Evolutionary conservation across 2,113 vertebrate species (phyloP), one percentile per base, ranked within the genome.

Genomic region (Dicentrarchus labrax): DNA sequence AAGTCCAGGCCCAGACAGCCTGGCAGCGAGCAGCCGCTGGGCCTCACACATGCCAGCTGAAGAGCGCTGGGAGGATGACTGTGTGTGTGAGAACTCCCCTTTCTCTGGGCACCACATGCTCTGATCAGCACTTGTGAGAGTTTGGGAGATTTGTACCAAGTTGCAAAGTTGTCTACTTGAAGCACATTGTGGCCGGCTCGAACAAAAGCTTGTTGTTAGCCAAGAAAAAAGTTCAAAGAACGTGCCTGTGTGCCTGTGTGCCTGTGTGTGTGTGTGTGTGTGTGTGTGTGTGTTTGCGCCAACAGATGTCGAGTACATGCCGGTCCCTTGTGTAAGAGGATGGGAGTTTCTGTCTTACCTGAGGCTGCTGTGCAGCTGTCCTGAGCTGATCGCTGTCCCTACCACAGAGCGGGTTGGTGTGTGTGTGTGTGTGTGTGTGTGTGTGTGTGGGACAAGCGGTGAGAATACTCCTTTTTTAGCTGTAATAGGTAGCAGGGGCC

Each of bases 331-430:
- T 92, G 91, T 84, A 86, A 82, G 83, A 71, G 80, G 72, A 82
- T 86, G 84, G 75, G 85, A 90, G 92, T 78, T 75, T 89, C 77
- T 88, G 80, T 92, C 92, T 94, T 95, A 96, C 95, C 95, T 95
- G 94, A 92, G 95, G 95, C 94, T 92, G 89, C 89, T 82, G 92
- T 93, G 87, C 94, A 96, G 93, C 92, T 95, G 95, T 95, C 94
- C 94, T 86, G 90, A 90, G 91, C 88, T 82, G 78, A 93, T 89
- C 82, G 51, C 80, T 89, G 89, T 93, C 93, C 92, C 89, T 72
- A 45, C 53, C 67, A 86, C 86, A 86, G 78, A 89, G 65, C 72
- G 59, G n/a, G 70, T 50, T 71, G 24, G 45, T 66, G 68, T 67
- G 69, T 69, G 2, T 24, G 53, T 73, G 54, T 86, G 81, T 51